These are phyloP conservation scores for Kryptopterus vitreolus DNA, from an alignment of 2,797 vertebrate genomes.

Conservation along the genomic window DNA sequence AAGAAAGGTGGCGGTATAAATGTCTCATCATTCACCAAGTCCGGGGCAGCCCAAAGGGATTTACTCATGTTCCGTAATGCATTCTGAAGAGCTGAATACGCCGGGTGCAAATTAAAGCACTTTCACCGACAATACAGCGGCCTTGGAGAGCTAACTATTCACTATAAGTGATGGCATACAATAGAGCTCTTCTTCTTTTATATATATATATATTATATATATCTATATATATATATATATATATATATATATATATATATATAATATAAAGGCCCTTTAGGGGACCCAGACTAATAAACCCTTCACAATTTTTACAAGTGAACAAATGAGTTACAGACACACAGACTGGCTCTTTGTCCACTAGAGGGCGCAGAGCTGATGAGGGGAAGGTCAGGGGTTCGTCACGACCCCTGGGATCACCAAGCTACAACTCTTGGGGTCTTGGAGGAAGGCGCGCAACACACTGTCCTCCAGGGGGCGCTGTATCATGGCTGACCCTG, in stretches of 20 bases:
- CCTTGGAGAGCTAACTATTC: not conserved
- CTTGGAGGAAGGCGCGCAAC: too few species aligned
- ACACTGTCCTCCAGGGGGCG: too few species aligned
- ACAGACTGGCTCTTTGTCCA: too few species aligned
- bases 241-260: too few species aligned
- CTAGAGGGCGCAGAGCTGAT: too few species aligned
- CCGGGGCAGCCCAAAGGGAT: not conserved
- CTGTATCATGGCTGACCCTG: too few species aligned
- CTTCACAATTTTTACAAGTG: constrained; percentile 16
- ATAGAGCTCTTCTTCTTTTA: not conserved
- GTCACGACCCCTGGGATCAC: too few species aligned
- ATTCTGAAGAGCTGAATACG: not conserved
- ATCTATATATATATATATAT: too few species aligned
- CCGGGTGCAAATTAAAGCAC: not conserved
- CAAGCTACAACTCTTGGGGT: too few species aligned
- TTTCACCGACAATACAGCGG: not conserved
- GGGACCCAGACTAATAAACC: constrained; percentile 16
- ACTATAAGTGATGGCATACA: not conserved
- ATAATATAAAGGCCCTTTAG: constrained; percentile 1
- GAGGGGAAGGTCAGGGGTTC: too few species aligned
- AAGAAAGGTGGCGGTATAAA: constrained; percentile 34
- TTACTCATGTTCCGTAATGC: not conserved
- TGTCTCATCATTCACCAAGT: constrained; percentile 41
- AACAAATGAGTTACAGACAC: constrained; percentile 39
- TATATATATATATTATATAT: too few species aligned